Evolutionary conservation across 2,797 vertebrate species (phyloP).

Genomic region (Meda fulgida): DNA sequence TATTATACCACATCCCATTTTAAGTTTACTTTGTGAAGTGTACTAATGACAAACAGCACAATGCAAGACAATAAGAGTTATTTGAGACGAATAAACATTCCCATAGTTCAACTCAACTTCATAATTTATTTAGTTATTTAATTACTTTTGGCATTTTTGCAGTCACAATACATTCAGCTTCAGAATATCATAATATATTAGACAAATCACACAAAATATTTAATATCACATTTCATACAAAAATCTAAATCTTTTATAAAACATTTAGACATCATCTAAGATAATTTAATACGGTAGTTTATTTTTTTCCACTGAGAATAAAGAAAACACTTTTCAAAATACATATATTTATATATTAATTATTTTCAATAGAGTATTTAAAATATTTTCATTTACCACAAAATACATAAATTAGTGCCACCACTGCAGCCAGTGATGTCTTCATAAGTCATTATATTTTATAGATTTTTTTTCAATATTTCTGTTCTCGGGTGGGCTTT

Average conservation of each 20-base stretch:
- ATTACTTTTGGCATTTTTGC: slow-evolving; percentile 69
- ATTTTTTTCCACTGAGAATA: slow-evolving; percentile 72
- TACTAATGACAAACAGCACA: neutral
- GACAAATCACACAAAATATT: slow-evolving; percentile 78
- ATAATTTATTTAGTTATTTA: slow-evolving; percentile 70
- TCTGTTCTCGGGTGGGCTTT: slow-evolving; percentile 20
- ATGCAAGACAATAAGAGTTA: neutral
- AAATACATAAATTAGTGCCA: slow-evolving; percentile 71
- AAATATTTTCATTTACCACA: slow-evolving; percentile 80
- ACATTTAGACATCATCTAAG: slow-evolving; percentile 78
- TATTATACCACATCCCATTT: neutral
- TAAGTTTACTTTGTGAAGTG: neutral
- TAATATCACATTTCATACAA: slow-evolving; percentile 80
- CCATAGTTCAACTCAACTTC: slow-evolving; percentile 43
- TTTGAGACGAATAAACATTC: neutral
- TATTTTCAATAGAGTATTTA: slow-evolving; percentile 75
- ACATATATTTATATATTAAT: slow-evolving; percentile 71
- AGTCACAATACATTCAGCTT: slow-evolving; percentile 81
- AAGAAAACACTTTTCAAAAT: slow-evolving; percentile 78
- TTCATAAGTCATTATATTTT: slow-evolving; percentile 1
- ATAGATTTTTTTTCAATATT: slow-evolving; percentile 25
- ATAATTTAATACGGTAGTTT: slow-evolving; percentile 67
- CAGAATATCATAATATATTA: slow-evolving; percentile 70
- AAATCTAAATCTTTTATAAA: slow-evolving; percentile 81
- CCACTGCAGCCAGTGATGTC: slow-evolving; percentile 61